These are phyloP conservation scores for Camponotus pennsylvanicus DNA, from an alignment of 1,140 invertebrate species.

Conservation along the genomic window DNA sequence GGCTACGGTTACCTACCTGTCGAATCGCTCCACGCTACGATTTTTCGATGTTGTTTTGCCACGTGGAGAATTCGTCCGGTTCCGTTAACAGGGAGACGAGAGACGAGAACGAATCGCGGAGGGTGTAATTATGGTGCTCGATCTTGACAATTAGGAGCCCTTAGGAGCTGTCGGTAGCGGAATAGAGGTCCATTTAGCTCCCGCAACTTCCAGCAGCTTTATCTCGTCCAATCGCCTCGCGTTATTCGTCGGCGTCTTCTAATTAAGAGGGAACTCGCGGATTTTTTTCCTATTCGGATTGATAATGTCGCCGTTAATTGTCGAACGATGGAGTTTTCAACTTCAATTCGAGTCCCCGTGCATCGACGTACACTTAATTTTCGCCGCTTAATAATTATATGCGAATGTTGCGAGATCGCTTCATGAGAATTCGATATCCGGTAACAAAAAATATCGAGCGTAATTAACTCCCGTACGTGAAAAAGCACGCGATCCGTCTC, in stretches of 20 bases:
- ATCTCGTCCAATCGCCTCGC: slow-evolving; percentile 80
- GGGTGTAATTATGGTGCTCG: slow-evolving; percentile 80
- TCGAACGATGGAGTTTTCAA: slow-evolving; percentile 21
- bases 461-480: slow-evolving; percentile 35
- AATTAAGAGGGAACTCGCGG: slow-evolving; percentile 78
- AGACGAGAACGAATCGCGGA: slow-evolving; percentile 68
- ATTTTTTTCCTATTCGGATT: slow-evolving; percentile 39
- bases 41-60: slow-evolving; percentile 42
- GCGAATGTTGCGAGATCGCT: slow-evolving; percentile 9
- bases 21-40: background rate
- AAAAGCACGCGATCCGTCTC: slow-evolving; percentile 37
- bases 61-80: slow-evolving; percentile 46
- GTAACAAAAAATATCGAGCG: slow-evolving; percentile 13
- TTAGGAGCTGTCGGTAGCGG: slow-evolving; percentile 78
- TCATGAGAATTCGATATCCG: background rate
- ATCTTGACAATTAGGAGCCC: slow-evolving; percentile 84
- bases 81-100: slow-evolving; percentile 61
- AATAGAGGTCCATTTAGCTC: slow-evolving; percentile 80
- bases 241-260: slow-evolving; percentile 83
- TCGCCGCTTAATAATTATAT: background rate
- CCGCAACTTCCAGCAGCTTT: slow-evolving; percentile 77
- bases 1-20: slow-evolving; percentile 12
- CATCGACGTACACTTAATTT: background rate
- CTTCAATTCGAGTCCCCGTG: too few species aligned
- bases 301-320: slow-evolving; percentile 24